Evolutionary conservation across 2,888 invertebrate genomes (phyloP), one percentile per base, ranked within the genome.

Genomic region (Andrena trimmerana): DNA sequence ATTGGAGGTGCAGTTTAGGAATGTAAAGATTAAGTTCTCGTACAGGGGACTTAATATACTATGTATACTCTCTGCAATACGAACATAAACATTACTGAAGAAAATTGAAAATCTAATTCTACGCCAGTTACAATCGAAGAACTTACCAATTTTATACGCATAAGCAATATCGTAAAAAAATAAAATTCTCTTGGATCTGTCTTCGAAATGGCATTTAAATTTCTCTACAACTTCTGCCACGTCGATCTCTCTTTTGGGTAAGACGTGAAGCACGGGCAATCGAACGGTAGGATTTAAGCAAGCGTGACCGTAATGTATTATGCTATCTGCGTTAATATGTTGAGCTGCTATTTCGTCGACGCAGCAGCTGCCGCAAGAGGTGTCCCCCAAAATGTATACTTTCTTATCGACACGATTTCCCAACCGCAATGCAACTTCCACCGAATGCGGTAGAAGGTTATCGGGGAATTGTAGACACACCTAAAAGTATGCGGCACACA

Each of bases 391-490:
- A 89, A 99, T 96, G 90, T 97, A 98, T 1, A 97, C 94, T 90
- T 96, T 96, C 90, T 96, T 96, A 90, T 95, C 95, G 42, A 95
- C 91, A n/a, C 89, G 86, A 54, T 92, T 88, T 90, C 95, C 95
- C 54, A 97, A 92, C 78, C 91, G 90, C 10, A 94, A 89, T 78
- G 96, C 96, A 78, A 99, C 96, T 79, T 95, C 94, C 2, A 96
- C 95, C 78, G 98, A 96, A 91, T 97, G 96, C 29, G 94, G 91
- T 73, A 99, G 94, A 75, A 98, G 95, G 67, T 96, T 95, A 94
- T 99, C 99, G 8, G 99, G 98, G 94, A 99, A 98, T 95, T 99
- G 99, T 60, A 99, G 95, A 85, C 98, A 98, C 50, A 98, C 96
- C 98, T 98, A 68, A 33, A 90, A 88, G 72, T 50, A 78, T 72